Evolutionary conservation across 2,797 vertebrate species (phyloP).

Genomic region (Neopelma chrysocephalum): DNA sequence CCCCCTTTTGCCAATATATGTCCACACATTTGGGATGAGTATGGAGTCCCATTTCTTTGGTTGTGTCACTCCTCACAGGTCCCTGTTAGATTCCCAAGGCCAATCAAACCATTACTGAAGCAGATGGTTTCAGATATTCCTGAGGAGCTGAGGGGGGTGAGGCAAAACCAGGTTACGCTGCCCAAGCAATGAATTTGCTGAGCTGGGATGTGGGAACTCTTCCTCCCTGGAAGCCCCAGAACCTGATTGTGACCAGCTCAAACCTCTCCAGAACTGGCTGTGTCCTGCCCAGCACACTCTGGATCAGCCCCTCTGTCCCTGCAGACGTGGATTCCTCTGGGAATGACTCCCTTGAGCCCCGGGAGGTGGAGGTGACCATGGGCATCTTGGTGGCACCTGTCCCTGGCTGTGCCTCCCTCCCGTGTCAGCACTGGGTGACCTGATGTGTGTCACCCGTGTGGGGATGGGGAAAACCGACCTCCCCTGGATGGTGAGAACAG

Average conservation of each 20-base stretch:
- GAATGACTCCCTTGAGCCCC: background rate
- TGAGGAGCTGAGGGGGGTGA: rapidly evolving
- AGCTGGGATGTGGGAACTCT: background rate
- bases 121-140: background rate
- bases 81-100: background rate
- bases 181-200: background rate
- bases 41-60: background rate
- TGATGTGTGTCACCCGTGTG: rapidly evolving
- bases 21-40: background rate
- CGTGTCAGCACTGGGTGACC: rapidly evolving
- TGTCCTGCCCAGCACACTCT: rapidly evolving
- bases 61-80: background rate
- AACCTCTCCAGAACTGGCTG: rapidly evolving
- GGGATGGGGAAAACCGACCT: rapidly evolving
- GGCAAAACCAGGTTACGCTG: rapidly evolving
- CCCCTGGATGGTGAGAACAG: rapidly evolving
- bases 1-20: rapidly evolving
- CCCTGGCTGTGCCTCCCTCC: rapidly evolving
- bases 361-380: rapidly evolving
- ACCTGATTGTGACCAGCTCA: rapidly evolving
- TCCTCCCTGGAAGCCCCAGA: background rate
- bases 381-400: background rate
- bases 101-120: background rate
- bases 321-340: rapidly evolving
- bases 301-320: rapidly evolving